Evolutionary conservation across 1,140 invertebrate species (phyloP).

Genomic region (Catajapyx aquilonaris): DNA sequence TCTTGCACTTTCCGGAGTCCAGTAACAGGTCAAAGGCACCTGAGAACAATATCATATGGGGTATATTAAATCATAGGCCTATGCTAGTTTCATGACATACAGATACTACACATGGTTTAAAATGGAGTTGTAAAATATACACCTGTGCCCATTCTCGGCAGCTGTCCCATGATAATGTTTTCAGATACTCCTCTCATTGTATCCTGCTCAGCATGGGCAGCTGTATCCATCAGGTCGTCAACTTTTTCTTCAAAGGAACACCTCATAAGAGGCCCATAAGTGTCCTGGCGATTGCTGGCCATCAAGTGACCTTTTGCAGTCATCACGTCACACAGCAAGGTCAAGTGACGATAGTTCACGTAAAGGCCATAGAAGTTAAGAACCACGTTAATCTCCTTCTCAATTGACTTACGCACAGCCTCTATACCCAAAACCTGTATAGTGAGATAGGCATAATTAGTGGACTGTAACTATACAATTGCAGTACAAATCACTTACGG

Average conservation of each 20-base stretch:
- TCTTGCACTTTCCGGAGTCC: conserved; percentile 96
- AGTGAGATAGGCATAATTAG: too few relatives aligned
- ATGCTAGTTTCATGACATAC: conserved; percentile 1
- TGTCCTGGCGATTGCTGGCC: conserved; percentile 99
- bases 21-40: conserved; percentile 90
- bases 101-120: not conserved
- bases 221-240: conserved; percentile 95
- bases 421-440: conserved; percentile 89
- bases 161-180: conserved; percentile 96
- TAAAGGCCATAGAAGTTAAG: conserved; percentile 98
- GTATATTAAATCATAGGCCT: too few relatives aligned
- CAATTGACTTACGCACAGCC: conserved; percentile 96
- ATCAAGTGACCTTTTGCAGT: conserved; percentile 99
- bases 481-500: conserved; percentile 33
- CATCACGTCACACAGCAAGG: conserved; percentile 98
- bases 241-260: conserved; percentile 91
- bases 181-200: conserved; percentile 98
- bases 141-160: conserved; percentile 93
- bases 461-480: too few relatives aligned
- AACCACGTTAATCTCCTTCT: conserved; percentile 99
- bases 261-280: conserved; percentile 97
- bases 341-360: conserved; percentile 98
- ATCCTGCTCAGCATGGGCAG: conserved; percentile 91
- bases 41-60: conserved; percentile 17
- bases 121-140: conserved; percentile 7